A percentile compares a stretch with the other conserved stretches of the same genome.
Conservation (phyloP, 2,113 vertebrate genomes). For the Bubo scandiacus region DNA sequence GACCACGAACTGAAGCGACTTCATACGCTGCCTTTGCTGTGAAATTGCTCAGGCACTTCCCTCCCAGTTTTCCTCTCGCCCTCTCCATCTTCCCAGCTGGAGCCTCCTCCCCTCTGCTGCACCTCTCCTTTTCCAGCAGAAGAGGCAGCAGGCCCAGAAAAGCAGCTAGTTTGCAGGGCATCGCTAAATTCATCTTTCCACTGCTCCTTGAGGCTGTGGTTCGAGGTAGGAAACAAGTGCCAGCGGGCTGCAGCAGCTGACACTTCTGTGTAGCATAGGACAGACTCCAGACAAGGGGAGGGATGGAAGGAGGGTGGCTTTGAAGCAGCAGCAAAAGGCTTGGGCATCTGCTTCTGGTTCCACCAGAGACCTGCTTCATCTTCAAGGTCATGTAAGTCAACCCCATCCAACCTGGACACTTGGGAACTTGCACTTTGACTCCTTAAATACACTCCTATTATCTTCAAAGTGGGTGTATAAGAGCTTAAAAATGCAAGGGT, state of each 20-base stretch:
- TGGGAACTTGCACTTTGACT: background rate
- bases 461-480: background rate
- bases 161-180: conserved; percentile 12
- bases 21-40: conserved; percentile 34
- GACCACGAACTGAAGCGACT: conserved; percentile 43
- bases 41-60: conserved; percentile 62
- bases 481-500: background rate
- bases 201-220: background rate
- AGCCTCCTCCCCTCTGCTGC: background rate
- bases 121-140: conserved; percentile 7
- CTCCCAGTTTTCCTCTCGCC: background rate
- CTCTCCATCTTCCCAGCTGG: conserved; percentile 30
- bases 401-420: background rate
- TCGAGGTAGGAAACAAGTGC: background rate
- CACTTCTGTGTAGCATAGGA: background rate
- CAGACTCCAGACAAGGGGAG: background rate
- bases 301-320: background rate
- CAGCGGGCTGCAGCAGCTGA: background rate
- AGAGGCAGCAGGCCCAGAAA: conserved; percentile 21
- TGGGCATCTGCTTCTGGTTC: background rate
- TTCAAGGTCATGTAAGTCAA: background rate
- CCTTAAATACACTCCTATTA: background rate
- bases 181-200: background rate
- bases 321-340: background rate
- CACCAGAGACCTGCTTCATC: background rate